phyloP scores from a whole-genome alignment of 2,888 invertebrate genomes.

The Mycalesis mineus region DNA sequence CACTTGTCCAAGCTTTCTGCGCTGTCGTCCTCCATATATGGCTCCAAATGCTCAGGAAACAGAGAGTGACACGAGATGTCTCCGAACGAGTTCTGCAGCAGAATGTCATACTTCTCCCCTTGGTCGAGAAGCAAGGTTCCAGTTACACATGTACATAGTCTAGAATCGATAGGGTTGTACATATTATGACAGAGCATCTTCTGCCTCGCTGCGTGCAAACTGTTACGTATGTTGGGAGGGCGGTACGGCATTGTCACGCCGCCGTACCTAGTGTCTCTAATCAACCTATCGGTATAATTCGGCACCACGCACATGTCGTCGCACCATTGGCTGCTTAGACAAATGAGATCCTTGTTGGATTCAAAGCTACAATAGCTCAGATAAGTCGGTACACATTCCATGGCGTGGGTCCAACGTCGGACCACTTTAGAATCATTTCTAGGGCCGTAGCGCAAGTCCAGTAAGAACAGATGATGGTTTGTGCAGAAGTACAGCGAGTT shows the following conservation, averaged over 20 bases:
- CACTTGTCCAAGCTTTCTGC: conserved; percentile 50
- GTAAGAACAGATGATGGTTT: conserved; percentile 57
- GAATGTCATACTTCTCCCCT: conserved; percentile 49
- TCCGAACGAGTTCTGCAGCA: conserved; percentile 64
- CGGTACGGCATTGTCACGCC: conserved; percentile 57
- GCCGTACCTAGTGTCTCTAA: conserved; percentile 36
- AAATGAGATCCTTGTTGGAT: conserved; percentile 53
- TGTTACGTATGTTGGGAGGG: conserved; percentile 53
- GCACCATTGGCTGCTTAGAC: conserved; percentile 64
- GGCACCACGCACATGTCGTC: conserved; percentile 62
- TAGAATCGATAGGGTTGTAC: conserved; percentile 49
- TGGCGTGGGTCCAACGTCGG: conserved; percentile 78
- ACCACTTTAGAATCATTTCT: conserved; percentile 46
- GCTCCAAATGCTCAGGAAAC: conserved; percentile 51
- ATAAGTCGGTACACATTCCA: conserved; percentile 69
- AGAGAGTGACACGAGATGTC: conserved; percentile 59
- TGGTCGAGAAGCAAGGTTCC: conserved; percentile 49
- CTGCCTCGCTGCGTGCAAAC: conserved; percentile 48
- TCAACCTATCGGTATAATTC: conserved; percentile 47
- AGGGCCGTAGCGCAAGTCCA: conserved; percentile 53
- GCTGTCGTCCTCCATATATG: conserved; percentile 53
- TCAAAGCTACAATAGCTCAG: conserved; percentile 56
- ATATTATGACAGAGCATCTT: conserved; percentile 52
- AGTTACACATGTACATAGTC: conserved; percentile 51
- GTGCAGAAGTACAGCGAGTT: conserved; percentile 55